Conservation (phyloP, 2,888 invertebrate genomes). For the Pristionchus mayeri region DNA sequence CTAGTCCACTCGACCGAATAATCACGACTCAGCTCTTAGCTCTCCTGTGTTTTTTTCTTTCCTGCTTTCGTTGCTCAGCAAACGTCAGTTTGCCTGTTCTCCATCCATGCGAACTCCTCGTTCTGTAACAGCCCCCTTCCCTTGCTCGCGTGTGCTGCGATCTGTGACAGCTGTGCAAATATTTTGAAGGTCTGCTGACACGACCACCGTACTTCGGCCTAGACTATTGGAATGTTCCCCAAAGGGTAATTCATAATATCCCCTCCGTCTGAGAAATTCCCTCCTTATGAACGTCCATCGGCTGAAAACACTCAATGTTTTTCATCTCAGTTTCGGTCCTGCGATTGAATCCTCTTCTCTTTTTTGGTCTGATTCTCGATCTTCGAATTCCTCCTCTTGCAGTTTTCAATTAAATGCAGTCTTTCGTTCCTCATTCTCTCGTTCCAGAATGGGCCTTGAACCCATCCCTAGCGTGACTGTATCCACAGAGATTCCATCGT, state of each 20-base stretch:
- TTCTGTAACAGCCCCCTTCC: not conserved
- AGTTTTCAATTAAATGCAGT: not conserved
- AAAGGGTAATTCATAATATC: no score
- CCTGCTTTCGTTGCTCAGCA: not conserved
- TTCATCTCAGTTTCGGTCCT: not conserved
- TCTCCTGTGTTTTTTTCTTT: not conserved
- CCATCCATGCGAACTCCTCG: not conserved
- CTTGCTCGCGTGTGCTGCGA: no score
- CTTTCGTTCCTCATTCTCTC: not conserved
- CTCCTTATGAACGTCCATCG: not conserved
- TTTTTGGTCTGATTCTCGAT: not conserved
- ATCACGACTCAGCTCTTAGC: not conserved
- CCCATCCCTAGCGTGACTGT: slow-evolving; percentile 3
- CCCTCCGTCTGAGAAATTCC: not conserved
- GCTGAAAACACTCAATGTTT: not conserved
- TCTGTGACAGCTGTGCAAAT: no score
- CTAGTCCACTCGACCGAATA: slow-evolving; percentile 23
- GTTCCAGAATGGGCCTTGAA: not conserved
- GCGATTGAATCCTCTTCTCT: not conserved
- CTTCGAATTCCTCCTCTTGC: not conserved
- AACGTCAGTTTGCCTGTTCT: no score
- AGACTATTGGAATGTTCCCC: no score
- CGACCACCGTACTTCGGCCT: no score
- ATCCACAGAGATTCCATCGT: not conserved
- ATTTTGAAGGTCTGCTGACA: no score